Conservation (phyloP, 2,888 invertebrate genomes). For the Carcina quercana region DNA sequence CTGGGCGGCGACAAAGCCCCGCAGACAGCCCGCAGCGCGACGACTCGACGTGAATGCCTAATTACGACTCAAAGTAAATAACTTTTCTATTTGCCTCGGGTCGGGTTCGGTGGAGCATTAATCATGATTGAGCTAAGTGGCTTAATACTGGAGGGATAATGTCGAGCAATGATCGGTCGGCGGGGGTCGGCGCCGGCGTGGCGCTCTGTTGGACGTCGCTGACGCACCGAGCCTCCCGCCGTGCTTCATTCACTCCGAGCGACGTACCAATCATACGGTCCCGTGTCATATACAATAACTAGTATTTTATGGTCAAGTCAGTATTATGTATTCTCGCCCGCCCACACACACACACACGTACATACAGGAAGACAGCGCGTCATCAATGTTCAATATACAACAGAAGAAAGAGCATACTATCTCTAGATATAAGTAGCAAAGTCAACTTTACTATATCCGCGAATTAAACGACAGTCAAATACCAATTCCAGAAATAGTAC, state of each 20-base stretch:
- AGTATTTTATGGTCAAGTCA: too few species aligned
- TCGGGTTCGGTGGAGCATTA: constrained; percentile 71
- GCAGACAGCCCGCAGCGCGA: constrained; percentile 58
- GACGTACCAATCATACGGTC: constrained; percentile 9
- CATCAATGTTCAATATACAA: too few species aligned
- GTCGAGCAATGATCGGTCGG: constrained; percentile 67
- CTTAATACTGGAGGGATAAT: constrained; percentile 72
- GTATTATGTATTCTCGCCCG: not conserved
- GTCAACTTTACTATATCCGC: too few species aligned
- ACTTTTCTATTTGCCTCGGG: constrained; percentile 69
- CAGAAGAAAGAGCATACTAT: too few species aligned
- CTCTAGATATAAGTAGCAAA: too few species aligned
- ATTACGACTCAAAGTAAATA: constrained; percentile 69
- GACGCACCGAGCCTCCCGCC: constrained; percentile 19
- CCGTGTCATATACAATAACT: constrained; percentile 4
- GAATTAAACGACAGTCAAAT: too few species aligned
- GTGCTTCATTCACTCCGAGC: constrained; percentile 10
- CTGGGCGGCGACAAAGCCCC: constrained; percentile 51
- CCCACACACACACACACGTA: too few species aligned
- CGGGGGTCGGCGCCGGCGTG: constrained; percentile 65
- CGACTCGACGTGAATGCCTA: constrained; percentile 69
- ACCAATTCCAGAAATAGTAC: too few species aligned
- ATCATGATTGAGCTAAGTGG: constrained; percentile 76
- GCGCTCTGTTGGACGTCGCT: constrained; percentile 49
- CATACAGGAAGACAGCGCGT: too few species aligned